Evolutionary conservation across 2,113 vertebrate genomes (phyloP).

Genomic region (Butorides virescens): DNA sequence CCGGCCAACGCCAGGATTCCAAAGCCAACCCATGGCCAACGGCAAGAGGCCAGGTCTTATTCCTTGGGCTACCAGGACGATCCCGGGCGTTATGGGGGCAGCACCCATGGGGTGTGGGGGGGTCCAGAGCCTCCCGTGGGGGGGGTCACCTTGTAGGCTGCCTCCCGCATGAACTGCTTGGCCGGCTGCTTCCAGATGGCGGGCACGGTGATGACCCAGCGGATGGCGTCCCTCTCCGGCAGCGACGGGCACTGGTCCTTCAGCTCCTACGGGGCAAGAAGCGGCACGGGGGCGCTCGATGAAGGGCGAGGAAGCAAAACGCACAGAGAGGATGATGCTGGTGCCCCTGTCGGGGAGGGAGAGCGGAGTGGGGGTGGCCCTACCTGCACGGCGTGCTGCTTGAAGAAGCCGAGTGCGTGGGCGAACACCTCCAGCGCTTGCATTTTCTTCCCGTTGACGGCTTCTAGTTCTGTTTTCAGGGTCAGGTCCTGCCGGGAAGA

Average conservation of each 20-base stretch:
- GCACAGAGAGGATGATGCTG: rapidly evolving
- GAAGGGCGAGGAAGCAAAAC: not conserved
- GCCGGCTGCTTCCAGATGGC: constrained; percentile 97
- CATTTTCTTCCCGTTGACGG: constrained; percentile 86
- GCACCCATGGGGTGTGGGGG: not conserved
- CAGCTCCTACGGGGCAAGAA: constrained; percentile 79
- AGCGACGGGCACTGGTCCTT: constrained; percentile 84
- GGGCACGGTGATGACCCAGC: constrained; percentile 96
- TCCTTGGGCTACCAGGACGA: not conserved
- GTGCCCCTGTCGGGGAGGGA: too few relatives aligned
- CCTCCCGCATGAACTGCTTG: constrained; percentile 98
- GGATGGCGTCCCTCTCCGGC: constrained; percentile 77
- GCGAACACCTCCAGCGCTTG: constrained; percentile 90
- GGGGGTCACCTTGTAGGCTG: constrained; percentile 86
- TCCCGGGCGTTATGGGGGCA: rapidly evolving
- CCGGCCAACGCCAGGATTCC: too few relatives aligned
- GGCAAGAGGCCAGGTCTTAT: not conserved
- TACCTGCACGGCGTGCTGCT: constrained; percentile 91
- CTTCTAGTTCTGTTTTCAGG: constrained; percentile 88
- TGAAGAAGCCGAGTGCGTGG: constrained; percentile 91
- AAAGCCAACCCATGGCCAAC: too few relatives aligned
- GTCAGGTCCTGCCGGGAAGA: constrained; percentile 76
- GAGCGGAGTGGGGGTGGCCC: not conserved
- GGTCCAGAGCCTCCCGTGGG: not conserved
- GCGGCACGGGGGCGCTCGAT: not conserved